Conservation (phyloP, 1,140 invertebrate species). For the Apolygus lucorum region DNA sequence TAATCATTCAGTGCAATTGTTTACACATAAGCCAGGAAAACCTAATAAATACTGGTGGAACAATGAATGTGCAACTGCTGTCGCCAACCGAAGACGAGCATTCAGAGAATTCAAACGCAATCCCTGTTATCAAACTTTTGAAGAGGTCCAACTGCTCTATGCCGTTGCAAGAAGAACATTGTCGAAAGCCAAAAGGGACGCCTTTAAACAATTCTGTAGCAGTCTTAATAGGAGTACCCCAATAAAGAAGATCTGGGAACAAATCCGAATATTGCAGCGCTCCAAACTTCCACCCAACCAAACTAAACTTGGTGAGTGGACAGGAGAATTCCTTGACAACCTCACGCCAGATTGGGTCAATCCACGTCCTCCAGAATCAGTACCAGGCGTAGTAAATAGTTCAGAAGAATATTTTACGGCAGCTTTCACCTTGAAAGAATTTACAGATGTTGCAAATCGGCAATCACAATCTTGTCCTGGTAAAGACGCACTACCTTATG, state of each 20-base stretch:
- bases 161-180: not conserved
- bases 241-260: constrained; percentile 4
- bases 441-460: not conserved
- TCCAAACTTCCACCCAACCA: not conserved
- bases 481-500: not conserved
- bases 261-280: not conserved
- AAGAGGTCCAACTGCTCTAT: not conserved
- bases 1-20: not conserved
- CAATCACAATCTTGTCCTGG: not conserved
- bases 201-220: not conserved
- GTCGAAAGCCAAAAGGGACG: not conserved
- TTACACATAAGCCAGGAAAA: not conserved
- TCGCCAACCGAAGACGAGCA: not conserved
- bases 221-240: not conserved
- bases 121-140: not conserved
- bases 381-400: too few species aligned
- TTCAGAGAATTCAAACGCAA: not conserved
- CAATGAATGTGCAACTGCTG: not conserved
- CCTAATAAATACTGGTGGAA: constrained; percentile 1
- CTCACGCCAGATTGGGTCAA: not conserved
- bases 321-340: not conserved
- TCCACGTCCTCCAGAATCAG: not conserved
- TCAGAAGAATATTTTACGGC: not conserved
- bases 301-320: not conserved
- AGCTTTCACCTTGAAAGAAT: not conserved